These are phyloP conservation scores for Microhierax caerulescens DNA, from an alignment of 2,797 vertebrate species.

Conservation along the genomic window DNA sequence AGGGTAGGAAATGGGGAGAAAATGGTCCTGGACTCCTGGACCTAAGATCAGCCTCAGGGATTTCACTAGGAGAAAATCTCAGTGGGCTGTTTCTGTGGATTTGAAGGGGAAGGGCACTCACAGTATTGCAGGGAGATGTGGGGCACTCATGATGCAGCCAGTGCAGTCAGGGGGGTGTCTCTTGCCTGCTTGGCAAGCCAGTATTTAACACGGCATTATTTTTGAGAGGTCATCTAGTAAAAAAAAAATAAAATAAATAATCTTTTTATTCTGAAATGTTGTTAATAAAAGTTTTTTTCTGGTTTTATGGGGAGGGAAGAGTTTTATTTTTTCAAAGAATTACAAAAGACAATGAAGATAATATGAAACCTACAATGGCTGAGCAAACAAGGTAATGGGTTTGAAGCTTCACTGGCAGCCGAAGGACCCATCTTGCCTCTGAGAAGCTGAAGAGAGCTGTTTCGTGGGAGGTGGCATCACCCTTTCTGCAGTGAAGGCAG, in stretches of 20 bases:
- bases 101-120: not conserved
- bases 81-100: not conserved
- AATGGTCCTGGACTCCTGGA: not conserved
- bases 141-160: not conserved
- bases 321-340: not conserved
- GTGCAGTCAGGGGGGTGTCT: not conserved
- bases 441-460: not conserved
- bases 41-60: not conserved
- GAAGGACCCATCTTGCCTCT: not conserved
- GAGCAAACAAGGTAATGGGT: not conserved
- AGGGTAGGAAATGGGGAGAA: not conserved
- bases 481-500: not conserved
- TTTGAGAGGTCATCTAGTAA: not conserved
- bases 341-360: not conserved
- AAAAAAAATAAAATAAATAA: not conserved
- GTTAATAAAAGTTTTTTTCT: not conserved
- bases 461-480: not conserved
- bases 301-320: not conserved
- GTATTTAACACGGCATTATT: not conserved
- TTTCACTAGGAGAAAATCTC: not conserved
- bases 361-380: not conserved
- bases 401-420: not conserved
- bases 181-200: not conserved
- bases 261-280: not conserved
- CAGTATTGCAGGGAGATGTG: accelerated